Evolutionary conservation across 2,113 vertebrate species (phyloP).

Genomic region (Gulo gulo): DNA sequence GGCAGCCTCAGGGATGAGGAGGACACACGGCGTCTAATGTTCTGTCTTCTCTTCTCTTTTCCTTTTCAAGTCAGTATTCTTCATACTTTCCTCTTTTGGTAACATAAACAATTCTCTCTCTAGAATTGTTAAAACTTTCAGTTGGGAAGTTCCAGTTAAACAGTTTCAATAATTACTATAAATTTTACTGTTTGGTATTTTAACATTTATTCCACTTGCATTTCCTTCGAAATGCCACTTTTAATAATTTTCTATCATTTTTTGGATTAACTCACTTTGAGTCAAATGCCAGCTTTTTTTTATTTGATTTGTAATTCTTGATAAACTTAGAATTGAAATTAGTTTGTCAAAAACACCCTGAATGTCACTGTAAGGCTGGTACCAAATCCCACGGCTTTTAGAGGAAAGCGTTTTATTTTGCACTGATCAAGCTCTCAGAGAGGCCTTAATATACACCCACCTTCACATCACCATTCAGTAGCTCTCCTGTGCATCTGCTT

Average conservation of each 20-base stretch:
- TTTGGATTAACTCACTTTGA: not conserved
- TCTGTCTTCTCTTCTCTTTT: not conserved
- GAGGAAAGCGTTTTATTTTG: not conserved
- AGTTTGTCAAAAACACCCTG: not conserved
- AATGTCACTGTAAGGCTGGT: not conserved
- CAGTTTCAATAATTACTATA: constrained; percentile 39
- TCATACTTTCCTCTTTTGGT: constrained; percentile 55
- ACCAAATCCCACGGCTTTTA: not conserved
- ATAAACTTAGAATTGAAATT: not conserved
- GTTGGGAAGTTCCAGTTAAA: constrained; percentile 39
- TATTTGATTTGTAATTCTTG: not conserved
- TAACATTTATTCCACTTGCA: constrained; percentile 44
- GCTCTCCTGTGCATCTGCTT: not conserved
- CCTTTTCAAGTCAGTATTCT: not conserved
- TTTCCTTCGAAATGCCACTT: constrained; percentile 59
- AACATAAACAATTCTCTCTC: constrained; percentile 31
- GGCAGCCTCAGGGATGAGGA: too few species aligned
- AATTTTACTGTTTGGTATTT: constrained; percentile 43
- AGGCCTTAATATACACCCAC: not conserved
- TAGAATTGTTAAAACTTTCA: constrained; percentile 34
- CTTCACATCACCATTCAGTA: not conserved
- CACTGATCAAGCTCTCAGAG: not conserved
- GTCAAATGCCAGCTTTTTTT: not conserved
- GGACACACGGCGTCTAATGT: rapidly evolving
- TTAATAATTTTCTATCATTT: constrained; percentile 39